Base-by-base conservation (phyloP, 2,797 vertebrate genomes). In the Peromyscus eremicus region DNA sequence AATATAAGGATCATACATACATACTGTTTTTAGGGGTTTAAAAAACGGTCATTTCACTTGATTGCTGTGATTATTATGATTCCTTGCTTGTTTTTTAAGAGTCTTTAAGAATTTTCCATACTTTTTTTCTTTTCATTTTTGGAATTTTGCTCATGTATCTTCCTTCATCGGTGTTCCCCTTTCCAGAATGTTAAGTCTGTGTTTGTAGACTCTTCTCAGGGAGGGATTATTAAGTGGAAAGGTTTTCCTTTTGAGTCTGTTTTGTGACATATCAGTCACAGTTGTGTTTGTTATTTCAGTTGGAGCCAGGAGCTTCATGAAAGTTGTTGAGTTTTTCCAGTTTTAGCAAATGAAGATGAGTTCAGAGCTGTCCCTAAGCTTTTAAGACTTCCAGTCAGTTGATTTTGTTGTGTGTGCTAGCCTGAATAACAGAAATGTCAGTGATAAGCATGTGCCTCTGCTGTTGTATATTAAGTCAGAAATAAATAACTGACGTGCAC, bases 381-480 rank as follows among this genome's bases (percentile, higher is more conserved):
- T 29, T 91, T 77, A 96, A 96, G 79, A 84, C 55, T 91, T 57
- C 13, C 55, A 57, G 55, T 57, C 55, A 55, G 52, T 55, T 55
- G 52, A 55, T 4, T 96, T 94, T 97, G 91, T 94, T 91, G 55
- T 97, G 68, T 97, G 73, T 96, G 64, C 95, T 96, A 93, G 85
- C 76, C 60, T 92, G 77, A 92, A 89, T 93, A 86, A 91, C 77
- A 94, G 93, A 84, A 85, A 62, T 94, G 52, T 94, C 92, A 97
- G 86, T 91, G 94, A 91, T 94, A 94, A 95, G 95, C 82, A 96
- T 93, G 95, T 95, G 83, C 92, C 75, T 96, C 94, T 97, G 92
- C 97, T 96, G 70, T 94, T 97, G 96, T 94, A 89, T 95, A 93
- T 96, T 96, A 96, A 96, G 97, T 96, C 95, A 96, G 94, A 97